Evolutionary conservation across 1,140 invertebrate genomes (phyloP).

Genomic region (Dufourea novaeangliae): DNA sequence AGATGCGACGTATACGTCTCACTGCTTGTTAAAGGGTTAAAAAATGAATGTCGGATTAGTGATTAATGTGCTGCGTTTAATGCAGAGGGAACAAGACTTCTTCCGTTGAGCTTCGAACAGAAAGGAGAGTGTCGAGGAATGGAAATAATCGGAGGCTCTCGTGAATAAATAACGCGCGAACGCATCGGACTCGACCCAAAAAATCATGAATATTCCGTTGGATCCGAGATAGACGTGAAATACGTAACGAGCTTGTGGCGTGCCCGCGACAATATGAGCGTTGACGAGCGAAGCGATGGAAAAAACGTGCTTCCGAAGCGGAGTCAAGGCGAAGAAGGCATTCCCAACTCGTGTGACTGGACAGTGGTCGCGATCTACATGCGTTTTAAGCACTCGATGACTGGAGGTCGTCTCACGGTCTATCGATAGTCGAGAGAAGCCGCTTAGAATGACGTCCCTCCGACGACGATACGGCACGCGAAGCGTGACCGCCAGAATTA

Average conservation of each 20-base stretch:
- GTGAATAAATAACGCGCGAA: too few relatives aligned
- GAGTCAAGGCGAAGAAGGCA: constrained; percentile 3
- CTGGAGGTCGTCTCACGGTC: constrained; percentile 15
- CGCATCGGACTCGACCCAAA: too few relatives aligned
- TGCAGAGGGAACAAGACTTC: too few relatives aligned
- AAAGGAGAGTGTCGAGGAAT: too few relatives aligned
- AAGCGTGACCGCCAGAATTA: neutral
- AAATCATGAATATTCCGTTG: neutral
- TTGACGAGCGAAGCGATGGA: neutral
- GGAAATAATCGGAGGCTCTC: too few relatives aligned
- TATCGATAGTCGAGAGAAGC: constrained; percentile 51
- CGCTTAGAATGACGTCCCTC: constrained; percentile 41
- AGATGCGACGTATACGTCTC: too few relatives aligned
- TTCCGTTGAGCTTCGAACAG: too few relatives aligned
- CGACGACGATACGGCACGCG: constrained; percentile 30
- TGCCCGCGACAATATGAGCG: neutral
- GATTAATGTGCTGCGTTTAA: too few relatives aligned
- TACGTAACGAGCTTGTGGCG: neutral
- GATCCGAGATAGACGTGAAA: neutral
- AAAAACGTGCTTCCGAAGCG: constrained; percentile 1
- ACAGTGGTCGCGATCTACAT: constrained; percentile 22
- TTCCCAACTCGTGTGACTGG: neutral
- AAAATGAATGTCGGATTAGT: too few relatives aligned
- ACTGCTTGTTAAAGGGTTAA: too few relatives aligned
- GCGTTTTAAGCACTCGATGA: neutral